phyloP scores from a whole-genome alignment of 2,888 invertebrate genomes.

The Artemia sinica region DNA sequence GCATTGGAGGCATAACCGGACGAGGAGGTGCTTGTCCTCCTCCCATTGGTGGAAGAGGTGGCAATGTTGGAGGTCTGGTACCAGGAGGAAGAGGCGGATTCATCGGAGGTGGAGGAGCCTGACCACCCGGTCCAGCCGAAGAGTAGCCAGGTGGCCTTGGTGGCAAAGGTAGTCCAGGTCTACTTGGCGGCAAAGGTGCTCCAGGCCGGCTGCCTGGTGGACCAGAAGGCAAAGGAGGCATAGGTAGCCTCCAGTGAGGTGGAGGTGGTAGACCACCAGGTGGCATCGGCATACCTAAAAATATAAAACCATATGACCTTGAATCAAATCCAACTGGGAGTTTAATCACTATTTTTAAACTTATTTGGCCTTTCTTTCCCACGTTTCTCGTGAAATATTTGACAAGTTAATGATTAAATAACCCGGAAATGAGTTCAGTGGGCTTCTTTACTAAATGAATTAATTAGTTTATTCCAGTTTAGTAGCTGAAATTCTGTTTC shows the following conservation, averaged over 20 bases:
- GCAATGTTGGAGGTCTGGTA: constrained; percentile 43
- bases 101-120: constrained; percentile 38
- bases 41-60: constrained; percentile 41
- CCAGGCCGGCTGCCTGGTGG: constrained; percentile 46
- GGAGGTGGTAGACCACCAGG: constrained; percentile 8
- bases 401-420: too few species aligned
- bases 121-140: constrained; percentile 21
- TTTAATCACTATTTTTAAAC: too few species aligned
- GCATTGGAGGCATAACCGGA: constrained; percentile 37
- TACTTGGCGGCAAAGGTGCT: constrained; percentile 44
- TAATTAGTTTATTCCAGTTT: too few species aligned
- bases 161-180: constrained; percentile 16
- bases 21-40: constrained; percentile 43
- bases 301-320: background rate
- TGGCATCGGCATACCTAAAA: constrained; percentile 1
- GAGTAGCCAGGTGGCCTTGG: constrained; percentile 22
- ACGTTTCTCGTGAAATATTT: too few species aligned
- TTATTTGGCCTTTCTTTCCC: too few species aligned
- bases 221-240: constrained; percentile 34
- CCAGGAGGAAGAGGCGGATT: constrained; percentile 39
- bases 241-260: constrained; percentile 22
- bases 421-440: too few species aligned
- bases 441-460: too few species aligned
- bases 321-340: too few species aligned
- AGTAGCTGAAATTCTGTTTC: too few species aligned